These are phyloP conservation scores for Microcebus griseorufus DNA, from an alignment of 2,113 vertebrate species.

Conservation along the genomic window DNA sequence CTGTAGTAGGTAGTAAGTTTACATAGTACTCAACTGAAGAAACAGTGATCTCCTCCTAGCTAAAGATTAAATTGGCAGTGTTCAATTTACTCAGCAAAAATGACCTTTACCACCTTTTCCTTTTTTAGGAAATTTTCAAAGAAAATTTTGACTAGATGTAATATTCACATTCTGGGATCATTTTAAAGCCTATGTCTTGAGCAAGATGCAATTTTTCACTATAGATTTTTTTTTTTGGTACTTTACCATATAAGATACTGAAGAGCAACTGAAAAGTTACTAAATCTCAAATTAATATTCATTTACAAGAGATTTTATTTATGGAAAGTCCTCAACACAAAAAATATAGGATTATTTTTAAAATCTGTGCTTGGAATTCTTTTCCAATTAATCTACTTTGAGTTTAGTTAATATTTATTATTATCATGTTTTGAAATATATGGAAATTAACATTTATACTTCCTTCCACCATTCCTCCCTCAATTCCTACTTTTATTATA, in stretches of 20 bases:
- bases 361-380: not conserved
- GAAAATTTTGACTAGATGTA: not conserved
- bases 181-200: not conserved
- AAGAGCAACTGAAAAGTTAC: not conserved
- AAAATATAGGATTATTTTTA: not conserved
- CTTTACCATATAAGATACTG: not conserved
- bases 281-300: conserved; percentile 1
- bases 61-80: not conserved
- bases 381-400: not conserved
- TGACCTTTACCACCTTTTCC: not conserved
- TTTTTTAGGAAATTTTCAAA: not conserved
- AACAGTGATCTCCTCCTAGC: not conserved
- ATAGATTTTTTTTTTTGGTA: not conserved
- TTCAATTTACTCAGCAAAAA: not conserved
- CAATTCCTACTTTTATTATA: not conserved
- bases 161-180: not conserved
- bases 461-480: not conserved
- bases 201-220: not conserved
- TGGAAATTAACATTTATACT: not conserved
- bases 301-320: not conserved
- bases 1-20: not conserved
- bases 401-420: not conserved
- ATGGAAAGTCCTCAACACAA: not conserved
- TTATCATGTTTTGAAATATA: not conserved
- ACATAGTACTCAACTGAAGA: not conserved